A percentile compares a stretch with the other conserved stretches of the same genome.
These are phyloP conservation scores for Botia kubotai DNA, from an alignment of 2,797 vertebrate genomes.

Conservation along the genomic window DNA sequence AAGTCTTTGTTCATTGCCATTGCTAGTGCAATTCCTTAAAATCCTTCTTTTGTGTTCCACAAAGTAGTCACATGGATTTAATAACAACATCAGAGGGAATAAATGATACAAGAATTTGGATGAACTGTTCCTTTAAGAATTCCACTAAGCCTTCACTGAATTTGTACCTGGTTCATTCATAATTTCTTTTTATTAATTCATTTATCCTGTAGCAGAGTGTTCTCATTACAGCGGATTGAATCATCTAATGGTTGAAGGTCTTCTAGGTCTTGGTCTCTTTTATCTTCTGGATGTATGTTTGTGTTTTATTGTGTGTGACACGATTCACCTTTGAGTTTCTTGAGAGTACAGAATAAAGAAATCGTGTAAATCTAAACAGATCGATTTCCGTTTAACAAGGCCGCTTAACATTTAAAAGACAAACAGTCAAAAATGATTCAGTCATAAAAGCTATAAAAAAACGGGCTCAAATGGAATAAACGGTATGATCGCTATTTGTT, in stretches of 20 bases:
- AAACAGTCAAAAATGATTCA: not conserved
- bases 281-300: not conserved
- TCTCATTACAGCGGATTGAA: conserved; percentile 3
- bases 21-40: no score
- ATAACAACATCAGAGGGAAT: no score
- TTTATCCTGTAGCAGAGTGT: not conserved
- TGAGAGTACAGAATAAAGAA: not conserved
- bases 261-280: not conserved
- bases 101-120: no score
- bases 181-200: not conserved
- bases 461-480: no score
- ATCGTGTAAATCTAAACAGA: not conserved
- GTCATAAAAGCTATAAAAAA: no score
- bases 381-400: no score
- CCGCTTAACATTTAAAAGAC: no score
- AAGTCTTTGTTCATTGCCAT: no score
- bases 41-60: no score
- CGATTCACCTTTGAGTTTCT: not conserved
- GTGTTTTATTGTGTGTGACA: not conserved
- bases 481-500: no score
- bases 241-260: not conserved
- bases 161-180: not conserved
- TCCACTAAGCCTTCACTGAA: not conserved
- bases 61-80: no score
- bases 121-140: no score